Evolutionary conservation across 2,888 invertebrate genomes (phyloP).

Genomic region (Himalopsyche tibetana): DNA sequence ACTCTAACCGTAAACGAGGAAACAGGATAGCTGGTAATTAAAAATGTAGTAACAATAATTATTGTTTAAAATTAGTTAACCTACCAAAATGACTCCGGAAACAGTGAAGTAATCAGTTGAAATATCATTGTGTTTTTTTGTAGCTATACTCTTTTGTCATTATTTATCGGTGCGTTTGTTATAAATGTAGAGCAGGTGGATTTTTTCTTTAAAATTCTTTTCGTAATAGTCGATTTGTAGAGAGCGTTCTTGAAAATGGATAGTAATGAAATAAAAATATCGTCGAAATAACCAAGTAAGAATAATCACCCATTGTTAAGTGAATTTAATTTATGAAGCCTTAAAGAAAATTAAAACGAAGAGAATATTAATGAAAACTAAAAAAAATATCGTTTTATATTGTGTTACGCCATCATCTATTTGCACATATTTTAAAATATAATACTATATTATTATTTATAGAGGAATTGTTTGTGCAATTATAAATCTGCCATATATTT

Average conservation of each 20-base stretch:
- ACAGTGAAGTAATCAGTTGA: conserved; percentile 19
- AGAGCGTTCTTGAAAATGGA: conserved; percentile 19
- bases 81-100: conserved; percentile 6
- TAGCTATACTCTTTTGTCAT: conserved; percentile 14
- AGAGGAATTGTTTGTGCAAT: no score
- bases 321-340: no score
- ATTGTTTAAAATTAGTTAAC: conserved; percentile 2
- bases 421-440: no score
- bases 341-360: no score
- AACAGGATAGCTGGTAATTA: conserved; percentile 26
- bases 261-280: not conserved
- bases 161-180: conserved; percentile 16
- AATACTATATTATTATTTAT: no score
- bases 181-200: conserved; percentile 15
- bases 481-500: no score
- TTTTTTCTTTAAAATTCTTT: not conserved
- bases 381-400: no score
- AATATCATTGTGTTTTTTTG: conserved; percentile 2
- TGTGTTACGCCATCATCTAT: no score
- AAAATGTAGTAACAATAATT: not conserved
- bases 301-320: conserved; percentile 8
- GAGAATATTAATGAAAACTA: no score
- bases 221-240: not conserved
- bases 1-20: not conserved
- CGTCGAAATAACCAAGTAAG: not conserved